Percentiles rank a stretch among this genome's conserved stretches.
Conservation (phyloP, 2,888 invertebrate species). For the Aricia artaxerxes region DNA sequence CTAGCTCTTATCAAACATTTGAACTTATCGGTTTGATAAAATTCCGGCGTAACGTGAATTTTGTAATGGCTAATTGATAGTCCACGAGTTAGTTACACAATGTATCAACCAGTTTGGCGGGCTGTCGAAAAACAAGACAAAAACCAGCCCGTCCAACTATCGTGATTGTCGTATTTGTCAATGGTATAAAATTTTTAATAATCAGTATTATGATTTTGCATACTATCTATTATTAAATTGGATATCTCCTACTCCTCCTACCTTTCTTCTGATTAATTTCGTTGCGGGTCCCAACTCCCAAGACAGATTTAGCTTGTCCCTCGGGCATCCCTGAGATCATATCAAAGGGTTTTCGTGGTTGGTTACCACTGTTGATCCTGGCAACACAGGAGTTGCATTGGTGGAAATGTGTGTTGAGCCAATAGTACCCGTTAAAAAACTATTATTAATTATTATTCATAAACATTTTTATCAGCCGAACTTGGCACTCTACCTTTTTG, state of each 20-base stretch:
- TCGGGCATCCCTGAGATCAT: too few species aligned
- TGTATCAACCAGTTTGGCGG: background rate
- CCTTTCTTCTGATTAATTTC: too few species aligned
- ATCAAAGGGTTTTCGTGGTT: too few species aligned
- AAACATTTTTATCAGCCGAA: background rate
- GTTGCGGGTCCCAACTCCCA: too few species aligned
- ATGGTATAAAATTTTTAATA: background rate
- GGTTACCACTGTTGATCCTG: too few species aligned
- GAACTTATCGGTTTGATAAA: background rate
- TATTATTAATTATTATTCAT: background rate
- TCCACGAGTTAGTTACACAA: constrained; percentile 9
- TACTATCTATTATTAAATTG: too few species aligned
- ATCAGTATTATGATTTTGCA: too few species aligned
- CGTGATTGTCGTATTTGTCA: background rate
- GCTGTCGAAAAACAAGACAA: constrained; percentile 1
- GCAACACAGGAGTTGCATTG: too few species aligned
- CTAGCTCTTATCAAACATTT: background rate
- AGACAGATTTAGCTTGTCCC: too few species aligned
- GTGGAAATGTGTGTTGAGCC: too few species aligned
- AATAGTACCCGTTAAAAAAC: too few species aligned
- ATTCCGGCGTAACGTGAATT: constrained; percentile 6
- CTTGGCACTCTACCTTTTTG: background rate
- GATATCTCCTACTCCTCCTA: too few species aligned
- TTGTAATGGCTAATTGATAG: constrained; percentile 11
- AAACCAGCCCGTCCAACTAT: constrained; percentile 6